Conservation (phyloP, 2,113 vertebrate genomes). For the Egretta garzetta region DNA sequence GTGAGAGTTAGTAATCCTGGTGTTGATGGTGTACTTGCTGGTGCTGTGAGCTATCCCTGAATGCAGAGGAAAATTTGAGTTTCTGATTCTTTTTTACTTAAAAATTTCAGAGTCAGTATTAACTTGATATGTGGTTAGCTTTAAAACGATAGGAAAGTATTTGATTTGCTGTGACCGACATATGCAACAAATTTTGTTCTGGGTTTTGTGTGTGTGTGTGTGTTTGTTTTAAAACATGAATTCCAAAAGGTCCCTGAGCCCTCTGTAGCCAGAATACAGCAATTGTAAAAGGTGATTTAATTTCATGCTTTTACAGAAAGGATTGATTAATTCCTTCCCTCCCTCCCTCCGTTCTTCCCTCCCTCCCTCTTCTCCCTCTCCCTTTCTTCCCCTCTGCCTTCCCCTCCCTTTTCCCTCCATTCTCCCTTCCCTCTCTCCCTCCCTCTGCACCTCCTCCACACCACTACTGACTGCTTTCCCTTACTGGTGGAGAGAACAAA, state of each 20-base stretch:
- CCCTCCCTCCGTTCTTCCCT: not conserved
- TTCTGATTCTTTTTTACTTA: not conserved
- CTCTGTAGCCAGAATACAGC: not conserved
- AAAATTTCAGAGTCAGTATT: not conserved
- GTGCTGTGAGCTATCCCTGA: not conserved
- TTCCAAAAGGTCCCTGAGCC: not conserved
- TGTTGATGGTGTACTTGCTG: not conserved
- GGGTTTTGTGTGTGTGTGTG: accelerated
- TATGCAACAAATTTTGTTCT: not conserved
- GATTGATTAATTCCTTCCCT: not conserved
- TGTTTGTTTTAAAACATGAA: not conserved
- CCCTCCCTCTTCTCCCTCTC: too few relatives aligned
- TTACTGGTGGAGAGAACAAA: not conserved
- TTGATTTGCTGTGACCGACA: not conserved
- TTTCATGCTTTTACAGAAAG: not conserved
- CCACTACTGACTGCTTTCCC: not conserved
- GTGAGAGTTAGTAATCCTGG: not conserved
- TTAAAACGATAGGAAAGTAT: not conserved
- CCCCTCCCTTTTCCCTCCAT: not conserved
- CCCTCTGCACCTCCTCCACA: not conserved
- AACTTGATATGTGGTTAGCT: not conserved
- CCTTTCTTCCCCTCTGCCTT: not conserved
- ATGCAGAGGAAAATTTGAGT: not conserved
- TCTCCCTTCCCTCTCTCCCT: not conserved
- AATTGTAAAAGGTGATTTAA: not conserved